Conservation (phyloP, 2,797 vertebrate species). For the Fistularia tabacaria region DNA sequence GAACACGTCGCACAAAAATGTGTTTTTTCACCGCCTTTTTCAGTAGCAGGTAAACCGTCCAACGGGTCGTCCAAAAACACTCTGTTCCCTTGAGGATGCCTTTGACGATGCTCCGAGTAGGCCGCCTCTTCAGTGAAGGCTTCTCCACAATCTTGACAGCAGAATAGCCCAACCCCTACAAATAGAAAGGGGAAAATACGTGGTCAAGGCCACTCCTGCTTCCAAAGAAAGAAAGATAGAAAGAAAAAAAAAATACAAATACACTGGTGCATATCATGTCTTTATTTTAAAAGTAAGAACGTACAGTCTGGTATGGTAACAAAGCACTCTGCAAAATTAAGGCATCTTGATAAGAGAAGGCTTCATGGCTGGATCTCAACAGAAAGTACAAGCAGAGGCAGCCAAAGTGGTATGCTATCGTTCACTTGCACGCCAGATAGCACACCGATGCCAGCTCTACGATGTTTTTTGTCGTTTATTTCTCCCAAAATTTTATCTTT, state of each 20-base stretch:
- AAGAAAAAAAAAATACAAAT: slow-evolving; percentile 22
- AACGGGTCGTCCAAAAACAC: slow-evolving; percentile 50
- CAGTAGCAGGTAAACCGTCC: slow-evolving; percentile 48
- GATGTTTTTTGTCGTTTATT: too few species aligned
- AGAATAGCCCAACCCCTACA: slow-evolving; percentile 73
- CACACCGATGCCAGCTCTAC: too few species aligned
- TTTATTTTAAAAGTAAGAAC: slow-evolving; percentile 42
- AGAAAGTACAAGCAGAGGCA: too few species aligned
- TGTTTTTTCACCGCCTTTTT: slow-evolving; percentile 48
- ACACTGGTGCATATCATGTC: slow-evolving; percentile 18
- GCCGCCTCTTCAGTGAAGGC: slow-evolving; percentile 64
- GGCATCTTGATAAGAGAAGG: too few species aligned
- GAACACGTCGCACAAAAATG: slow-evolving; percentile 68
- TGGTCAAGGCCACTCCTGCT: slow-evolving; percentile 67
- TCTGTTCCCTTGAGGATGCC: slow-evolving; percentile 61
- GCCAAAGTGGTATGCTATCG: too few species aligned
- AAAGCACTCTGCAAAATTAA: too few species aligned
- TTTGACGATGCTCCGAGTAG: slow-evolving; percentile 61
- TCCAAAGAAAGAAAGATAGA: slow-evolving; percentile 31
- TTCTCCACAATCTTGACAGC: slow-evolving; percentile 71
- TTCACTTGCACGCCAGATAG: too few species aligned
- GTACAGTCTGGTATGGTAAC: too few species aligned
- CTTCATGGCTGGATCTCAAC: too few species aligned
- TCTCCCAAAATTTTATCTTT: too few species aligned
- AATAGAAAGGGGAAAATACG: slow-evolving; percentile 71